phyloP scores from a whole-genome alignment of 1,140 invertebrate species.

The Dreissena rostriformis region DNA sequence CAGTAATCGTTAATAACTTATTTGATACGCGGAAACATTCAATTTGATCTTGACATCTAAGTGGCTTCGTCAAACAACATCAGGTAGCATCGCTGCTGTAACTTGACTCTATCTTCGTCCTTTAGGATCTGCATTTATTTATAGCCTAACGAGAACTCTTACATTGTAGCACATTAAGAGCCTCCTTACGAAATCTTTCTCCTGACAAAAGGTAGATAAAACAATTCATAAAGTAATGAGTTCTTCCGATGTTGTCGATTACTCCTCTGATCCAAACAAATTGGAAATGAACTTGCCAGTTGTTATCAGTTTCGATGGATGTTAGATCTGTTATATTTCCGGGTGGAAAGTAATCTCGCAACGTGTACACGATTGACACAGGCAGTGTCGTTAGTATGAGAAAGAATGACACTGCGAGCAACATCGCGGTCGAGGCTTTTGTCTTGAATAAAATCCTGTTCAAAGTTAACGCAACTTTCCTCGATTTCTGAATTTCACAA shows the following conservation, averaged over 20 bases:
- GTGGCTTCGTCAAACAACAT: neutral
- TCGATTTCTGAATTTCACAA: constrained; percentile 62
- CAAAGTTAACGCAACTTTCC: constrained; percentile 34
- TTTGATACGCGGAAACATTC: too few species aligned
- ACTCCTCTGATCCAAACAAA: constrained; percentile 58
- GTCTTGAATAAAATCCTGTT: constrained; percentile 48
- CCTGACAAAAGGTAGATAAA: constrained; percentile 69
- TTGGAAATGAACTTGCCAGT: constrained; percentile 65
- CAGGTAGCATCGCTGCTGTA: constrained; percentile 45
- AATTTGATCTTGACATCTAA: neutral
- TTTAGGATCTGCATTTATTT: constrained; percentile 18
- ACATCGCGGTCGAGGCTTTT: constrained; percentile 68
- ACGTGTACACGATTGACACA: constrained; percentile 65
- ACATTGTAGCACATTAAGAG: constrained; percentile 29
- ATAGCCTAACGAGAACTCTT: constrained; percentile 4
- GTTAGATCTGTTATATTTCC: constrained; percentile 21
- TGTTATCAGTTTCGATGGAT: constrained; percentile 39
- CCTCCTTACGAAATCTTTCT: constrained; percentile 61
- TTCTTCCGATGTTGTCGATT: constrained; percentile 67
- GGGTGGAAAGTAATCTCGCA: constrained; percentile 57
- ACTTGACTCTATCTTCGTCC: constrained; percentile 51
- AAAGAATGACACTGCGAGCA: constrained; percentile 72
- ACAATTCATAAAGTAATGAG: constrained; percentile 72
- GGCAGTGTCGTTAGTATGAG: constrained; percentile 72
- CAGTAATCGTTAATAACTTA: too few species aligned